Percentiles rank a stretch among this genome's conserved stretches.
Conservation (phyloP, 2,113 vertebrate genomes). For the Barnardius zonarius region DNA sequence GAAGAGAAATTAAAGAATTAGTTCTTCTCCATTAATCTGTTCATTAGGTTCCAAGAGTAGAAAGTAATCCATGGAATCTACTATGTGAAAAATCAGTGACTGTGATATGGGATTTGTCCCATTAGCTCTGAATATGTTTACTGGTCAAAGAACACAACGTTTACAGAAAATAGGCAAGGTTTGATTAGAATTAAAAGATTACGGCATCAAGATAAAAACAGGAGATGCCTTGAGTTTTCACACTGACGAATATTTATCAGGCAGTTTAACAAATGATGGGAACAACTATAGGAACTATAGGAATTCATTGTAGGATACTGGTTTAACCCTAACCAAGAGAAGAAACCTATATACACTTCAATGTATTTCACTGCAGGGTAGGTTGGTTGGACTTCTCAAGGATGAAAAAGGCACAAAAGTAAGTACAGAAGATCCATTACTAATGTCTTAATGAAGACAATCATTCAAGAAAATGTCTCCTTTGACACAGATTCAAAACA, state of each 20-base stretch:
- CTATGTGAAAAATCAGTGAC: background rate
- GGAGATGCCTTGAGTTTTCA: background rate
- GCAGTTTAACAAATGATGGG: background rate
- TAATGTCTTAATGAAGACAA: background rate
- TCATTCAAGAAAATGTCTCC: background rate
- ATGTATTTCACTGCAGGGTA: background rate
- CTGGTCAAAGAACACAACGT: background rate
- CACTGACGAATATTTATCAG: background rate
- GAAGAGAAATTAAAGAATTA: background rate
- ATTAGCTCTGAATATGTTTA: background rate
- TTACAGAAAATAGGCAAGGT: background rate
- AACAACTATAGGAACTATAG: background rate
- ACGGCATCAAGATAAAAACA: background rate
- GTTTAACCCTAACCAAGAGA: background rate
- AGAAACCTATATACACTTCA: background rate
- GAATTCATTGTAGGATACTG: background rate
- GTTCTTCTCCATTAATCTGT: background rate
- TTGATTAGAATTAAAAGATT: background rate
- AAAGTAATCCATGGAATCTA: background rate
- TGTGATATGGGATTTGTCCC: background rate
- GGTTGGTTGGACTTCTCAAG: background rate
- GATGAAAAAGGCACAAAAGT: background rate
- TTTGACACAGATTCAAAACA: background rate
- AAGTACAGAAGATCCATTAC: background rate
- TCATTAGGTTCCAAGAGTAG: background rate